Evolutionary conservation across 1,140 invertebrate species (phyloP).

Genomic region (Tigriopus japonicus): DNA sequence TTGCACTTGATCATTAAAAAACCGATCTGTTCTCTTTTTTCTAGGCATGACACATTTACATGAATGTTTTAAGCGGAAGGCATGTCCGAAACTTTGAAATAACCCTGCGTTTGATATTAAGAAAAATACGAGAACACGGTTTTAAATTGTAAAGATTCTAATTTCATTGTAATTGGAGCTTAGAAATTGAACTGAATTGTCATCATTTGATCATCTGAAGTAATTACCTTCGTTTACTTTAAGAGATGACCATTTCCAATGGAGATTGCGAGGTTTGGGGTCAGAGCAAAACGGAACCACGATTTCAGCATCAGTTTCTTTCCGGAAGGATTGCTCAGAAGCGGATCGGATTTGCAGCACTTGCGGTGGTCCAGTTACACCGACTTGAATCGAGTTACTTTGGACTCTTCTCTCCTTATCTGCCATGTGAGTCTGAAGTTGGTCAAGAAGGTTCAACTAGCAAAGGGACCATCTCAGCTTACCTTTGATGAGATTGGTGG

Average conservation of each 20-base stretch:
- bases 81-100: no score
- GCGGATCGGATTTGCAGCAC: not conserved
- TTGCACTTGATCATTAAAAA: no score
- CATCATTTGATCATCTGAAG: not conserved
- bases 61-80: no score
- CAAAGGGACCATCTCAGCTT: not conserved
- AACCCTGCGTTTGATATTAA: no score
- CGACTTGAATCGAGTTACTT: not conserved
- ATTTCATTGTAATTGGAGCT: no score
- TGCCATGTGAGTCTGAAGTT: no score
- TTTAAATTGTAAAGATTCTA: no score
- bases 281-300: slow-evolving; percentile 56
- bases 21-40: no score
- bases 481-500: slow-evolving; percentile 8
- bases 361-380: slow-evolving; percentile 2
- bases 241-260: slow-evolving; percentile 66
- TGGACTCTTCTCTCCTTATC: not conserved
- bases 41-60: no score
- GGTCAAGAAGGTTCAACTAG: no score
- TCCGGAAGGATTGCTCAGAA: not conserved
- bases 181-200: no score
- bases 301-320: slow-evolving; percentile 28
- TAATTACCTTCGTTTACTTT: slow-evolving; percentile 41
- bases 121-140: no score
- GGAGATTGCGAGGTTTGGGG: slow-evolving; percentile 51